These are phyloP conservation scores for Zaprionus inermis DNA, from an alignment of 1,140 invertebrate species.

Conservation along the genomic window DNA sequence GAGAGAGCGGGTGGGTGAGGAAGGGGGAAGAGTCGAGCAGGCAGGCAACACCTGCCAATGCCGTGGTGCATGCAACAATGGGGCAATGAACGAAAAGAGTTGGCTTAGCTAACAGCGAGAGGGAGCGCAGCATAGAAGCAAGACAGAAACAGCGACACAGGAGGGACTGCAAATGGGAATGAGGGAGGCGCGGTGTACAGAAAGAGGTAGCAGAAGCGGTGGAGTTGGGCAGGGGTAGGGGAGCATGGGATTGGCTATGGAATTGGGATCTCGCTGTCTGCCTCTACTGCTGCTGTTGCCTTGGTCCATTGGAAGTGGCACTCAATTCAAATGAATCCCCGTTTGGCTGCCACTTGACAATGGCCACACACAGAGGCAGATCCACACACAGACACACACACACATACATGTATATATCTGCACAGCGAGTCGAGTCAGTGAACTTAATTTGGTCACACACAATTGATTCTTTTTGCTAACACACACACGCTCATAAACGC, in stretches of 20 bases:
- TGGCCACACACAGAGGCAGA: slow-evolving; percentile 36
- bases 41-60: slow-evolving; percentile 21
- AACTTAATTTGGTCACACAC: slow-evolving; percentile 81
- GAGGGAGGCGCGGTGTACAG: not conserved
- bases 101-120: slow-evolving; percentile 7
- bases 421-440: slow-evolving; percentile 57
- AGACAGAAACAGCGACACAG: not conserved
- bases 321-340: slow-evolving; percentile 78
- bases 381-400: not conserved
- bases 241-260: slow-evolving; percentile 3
- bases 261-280: slow-evolving; percentile 24
- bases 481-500: slow-evolving; percentile 40
- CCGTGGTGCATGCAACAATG: slow-evolving; percentile 25
- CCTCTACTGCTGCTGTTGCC: slow-evolving; percentile 19
- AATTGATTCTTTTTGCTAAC: slow-evolving; percentile 79
- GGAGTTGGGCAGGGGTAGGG: not conserved
- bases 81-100: slow-evolving; percentile 16
- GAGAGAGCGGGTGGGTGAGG: not conserved
- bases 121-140: not conserved
- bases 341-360: slow-evolving; percentile 78
- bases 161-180: not conserved
- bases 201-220: not conserved
- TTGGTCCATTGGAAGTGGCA: slow-evolving; percentile 53
- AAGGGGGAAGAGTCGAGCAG: not conserved
- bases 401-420: not conserved